Percentiles rank a stretch among this genome's conserved stretches.
Conservation (phyloP, 1,140 invertebrate genomes). For the Drosophila funebris region DNA sequence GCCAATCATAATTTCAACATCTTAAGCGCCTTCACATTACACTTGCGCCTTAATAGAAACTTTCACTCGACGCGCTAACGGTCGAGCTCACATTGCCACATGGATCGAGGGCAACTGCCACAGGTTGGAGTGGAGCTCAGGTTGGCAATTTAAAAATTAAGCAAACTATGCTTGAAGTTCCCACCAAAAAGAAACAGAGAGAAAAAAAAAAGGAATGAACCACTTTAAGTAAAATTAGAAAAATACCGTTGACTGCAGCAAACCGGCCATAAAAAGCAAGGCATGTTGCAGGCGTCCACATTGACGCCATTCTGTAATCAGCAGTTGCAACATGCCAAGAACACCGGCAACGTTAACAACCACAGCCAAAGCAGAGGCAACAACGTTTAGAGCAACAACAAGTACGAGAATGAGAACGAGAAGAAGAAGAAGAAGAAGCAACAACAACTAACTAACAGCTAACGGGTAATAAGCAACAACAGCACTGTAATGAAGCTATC, state of each 20-base stretch:
- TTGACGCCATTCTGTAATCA: constrained; percentile 55
- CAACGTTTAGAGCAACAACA: constrained; percentile 12
- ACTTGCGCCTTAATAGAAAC: constrained; percentile 53
- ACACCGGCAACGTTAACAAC: constrained; percentile 33
- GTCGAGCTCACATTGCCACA: constrained; percentile 18
- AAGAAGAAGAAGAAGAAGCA: constrained; percentile 28
- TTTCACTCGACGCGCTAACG: constrained; percentile 63
- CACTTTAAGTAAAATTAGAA: constrained; percentile 51
- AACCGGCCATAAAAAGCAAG: constrained; percentile 52
- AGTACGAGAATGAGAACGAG: constrained; percentile 20
- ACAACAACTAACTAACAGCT: constrained; percentile 50
- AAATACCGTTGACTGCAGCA: constrained; percentile 43
- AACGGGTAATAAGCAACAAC: constrained; percentile 61
- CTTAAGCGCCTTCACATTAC: constrained; percentile 54
- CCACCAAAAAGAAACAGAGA: neutral
- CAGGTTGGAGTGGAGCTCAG: constrained; percentile 5
- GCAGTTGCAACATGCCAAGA: constrained; percentile 66
- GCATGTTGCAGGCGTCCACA: constrained; percentile 57
- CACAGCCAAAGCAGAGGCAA: neutral
- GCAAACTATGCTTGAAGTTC: constrained; percentile 20
- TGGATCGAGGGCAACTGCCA: constrained; percentile 38
- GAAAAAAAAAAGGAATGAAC: neutral
- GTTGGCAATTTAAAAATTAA: constrained; percentile 73
- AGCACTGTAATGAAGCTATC: constrained; percentile 78
- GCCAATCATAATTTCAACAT: constrained; percentile 68